These are phyloP conservation scores for Drosophila virilis DNA, from an alignment of 1,140 invertebrate species.

Conservation along the genomic window DNA sequence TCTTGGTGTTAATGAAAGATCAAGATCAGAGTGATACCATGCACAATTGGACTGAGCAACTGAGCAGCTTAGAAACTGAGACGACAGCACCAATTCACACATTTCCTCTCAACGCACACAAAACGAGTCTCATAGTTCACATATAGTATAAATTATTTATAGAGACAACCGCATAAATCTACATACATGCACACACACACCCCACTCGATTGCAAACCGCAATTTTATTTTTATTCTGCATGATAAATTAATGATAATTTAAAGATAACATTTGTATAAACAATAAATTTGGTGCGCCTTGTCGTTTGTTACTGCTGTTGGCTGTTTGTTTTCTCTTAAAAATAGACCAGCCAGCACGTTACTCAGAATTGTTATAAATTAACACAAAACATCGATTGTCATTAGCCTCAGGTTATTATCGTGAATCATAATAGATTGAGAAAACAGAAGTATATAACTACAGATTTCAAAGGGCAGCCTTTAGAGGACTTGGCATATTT, in stretches of 20 bases:
- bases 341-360: slow-evolving; percentile 42
- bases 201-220: slow-evolving; percentile 22
- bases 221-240: slow-evolving; percentile 59
- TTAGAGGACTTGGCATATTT: background rate
- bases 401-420: background rate
- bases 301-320: slow-evolving; percentile 14
- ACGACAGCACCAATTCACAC: slow-evolving; percentile 47
- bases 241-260: slow-evolving; percentile 81
- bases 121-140: slow-evolving; percentile 7
- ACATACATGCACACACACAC: slow-evolving; percentile 11
- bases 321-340: slow-evolving; percentile 28
- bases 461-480: too few species aligned
- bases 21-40: slow-evolving; percentile 32
- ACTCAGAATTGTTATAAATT: slow-evolving; percentile 27
- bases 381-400: slow-evolving; percentile 11
- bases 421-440: background rate
- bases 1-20: slow-evolving; percentile 53
- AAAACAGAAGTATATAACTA: background rate
- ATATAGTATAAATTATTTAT: slow-evolving; percentile 46
- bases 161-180: slow-evolving; percentile 24
- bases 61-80: slow-evolving; percentile 8
- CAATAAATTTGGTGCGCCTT: slow-evolving; percentile 65
- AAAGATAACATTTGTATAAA: slow-evolving; percentile 74
- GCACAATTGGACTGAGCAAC: slow-evolving; percentile 1
- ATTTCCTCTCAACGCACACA: slow-evolving; percentile 26